A percentile compares a stretch with the other conserved stretches of the same genome.
Conservation (phyloP, 2,888 invertebrate genomes). For the Mythimna lalbum region DNA sequence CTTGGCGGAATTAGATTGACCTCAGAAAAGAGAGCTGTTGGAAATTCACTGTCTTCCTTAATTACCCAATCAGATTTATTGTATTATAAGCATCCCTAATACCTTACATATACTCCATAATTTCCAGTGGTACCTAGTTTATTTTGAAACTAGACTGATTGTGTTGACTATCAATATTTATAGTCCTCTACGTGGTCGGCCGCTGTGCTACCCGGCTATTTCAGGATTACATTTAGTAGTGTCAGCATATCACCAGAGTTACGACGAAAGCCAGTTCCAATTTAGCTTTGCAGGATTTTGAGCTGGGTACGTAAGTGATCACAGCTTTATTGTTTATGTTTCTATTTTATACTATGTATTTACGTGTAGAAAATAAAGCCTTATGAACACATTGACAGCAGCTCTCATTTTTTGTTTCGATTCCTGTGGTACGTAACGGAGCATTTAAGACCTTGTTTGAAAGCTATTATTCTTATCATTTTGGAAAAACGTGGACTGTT, state of each 20-base stretch:
- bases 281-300: not conserved
- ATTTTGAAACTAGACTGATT: not conserved
- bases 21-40: no score
- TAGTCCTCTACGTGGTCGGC: no score
- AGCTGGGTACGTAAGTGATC: no score
- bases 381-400: no score
- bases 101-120: not conserved
- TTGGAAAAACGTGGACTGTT: no score
- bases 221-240: slow-evolving; percentile 1
- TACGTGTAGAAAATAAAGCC: not conserved
- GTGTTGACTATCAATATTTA: not conserved
- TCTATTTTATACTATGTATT: not conserved
- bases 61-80: not conserved
- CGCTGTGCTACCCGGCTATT: not conserved
- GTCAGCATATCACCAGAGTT: not conserved
- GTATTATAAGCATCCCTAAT: not conserved
- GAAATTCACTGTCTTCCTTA: no score
- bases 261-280: not conserved
- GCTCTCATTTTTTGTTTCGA: no score
- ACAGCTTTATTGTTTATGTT: not conserved
- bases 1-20: no score
- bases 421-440: no score
- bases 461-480: no score
- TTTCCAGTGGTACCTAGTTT: not conserved
- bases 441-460: no score